Percentiles rank a stretch among this genome's conserved stretches.
Evolutionary conservation across 2,888 invertebrate species (phyloP).

Genomic region (Spilarctia lutea): DNA sequence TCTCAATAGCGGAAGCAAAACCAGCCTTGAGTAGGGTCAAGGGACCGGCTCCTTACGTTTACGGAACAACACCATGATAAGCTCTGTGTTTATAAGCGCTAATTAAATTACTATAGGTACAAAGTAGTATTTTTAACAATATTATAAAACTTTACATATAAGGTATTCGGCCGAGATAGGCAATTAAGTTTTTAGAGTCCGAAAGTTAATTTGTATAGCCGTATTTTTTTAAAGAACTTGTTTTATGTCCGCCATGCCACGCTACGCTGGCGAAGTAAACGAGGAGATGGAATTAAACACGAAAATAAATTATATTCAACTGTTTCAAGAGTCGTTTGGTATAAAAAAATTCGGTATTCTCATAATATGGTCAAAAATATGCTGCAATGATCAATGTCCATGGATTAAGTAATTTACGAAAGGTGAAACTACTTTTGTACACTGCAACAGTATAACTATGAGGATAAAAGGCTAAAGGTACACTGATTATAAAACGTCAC

Average conservation of each 20-base stretch:
- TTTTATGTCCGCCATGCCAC: conserved; percentile 9
- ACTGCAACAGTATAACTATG: neutral
- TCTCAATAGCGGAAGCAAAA: conserved; percentile 39
- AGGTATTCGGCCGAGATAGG: conserved; percentile 1
- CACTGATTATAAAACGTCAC: neutral
- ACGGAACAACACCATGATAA: conserved; percentile 19
- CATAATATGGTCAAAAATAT: neutral
- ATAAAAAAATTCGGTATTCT: neutral
- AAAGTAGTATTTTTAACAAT: conserved; percentile 12
- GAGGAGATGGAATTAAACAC: neutral
- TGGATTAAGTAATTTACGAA: neutral
- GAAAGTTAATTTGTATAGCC: conserved; percentile 17
- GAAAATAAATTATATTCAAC: neutral
- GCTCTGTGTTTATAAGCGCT: conserved; percentile 8
- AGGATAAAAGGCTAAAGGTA: neutral
- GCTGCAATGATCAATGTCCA: neutral
- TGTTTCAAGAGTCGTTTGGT: neutral
- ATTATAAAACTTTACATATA: conserved; percentile 4
- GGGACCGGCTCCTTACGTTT: conserved; percentile 25
- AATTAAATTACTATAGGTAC: conserved; percentile 17
- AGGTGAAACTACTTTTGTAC: neutral
- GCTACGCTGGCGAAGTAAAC: conserved; percentile 5
- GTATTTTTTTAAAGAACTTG: conserved; percentile 13
- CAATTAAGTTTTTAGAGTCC: conserved; percentile 13
- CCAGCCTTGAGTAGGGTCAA: conserved; percentile 46